Evolutionary conservation across 1,140 invertebrate species (phyloP).

Genomic region (Anastrepha ludens): DNA sequence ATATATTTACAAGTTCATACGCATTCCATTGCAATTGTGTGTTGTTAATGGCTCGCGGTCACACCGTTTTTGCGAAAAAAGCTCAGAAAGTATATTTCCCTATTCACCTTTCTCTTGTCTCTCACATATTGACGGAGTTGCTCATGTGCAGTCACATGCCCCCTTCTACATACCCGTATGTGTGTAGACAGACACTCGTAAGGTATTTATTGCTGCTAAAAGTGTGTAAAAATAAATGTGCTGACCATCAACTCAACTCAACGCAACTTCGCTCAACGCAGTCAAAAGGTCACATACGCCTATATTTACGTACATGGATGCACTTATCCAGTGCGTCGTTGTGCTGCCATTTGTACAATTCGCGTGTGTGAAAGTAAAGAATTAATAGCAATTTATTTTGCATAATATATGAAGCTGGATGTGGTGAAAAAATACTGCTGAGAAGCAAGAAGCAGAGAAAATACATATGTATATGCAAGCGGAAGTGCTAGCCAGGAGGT

Average conservation of each 20-base stretch:
- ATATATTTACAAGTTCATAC: neutral
- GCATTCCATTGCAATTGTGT: neutral
- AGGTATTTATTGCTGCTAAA: constrained; percentile 20
- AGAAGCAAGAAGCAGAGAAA: neutral
- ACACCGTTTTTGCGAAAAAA: neutral
- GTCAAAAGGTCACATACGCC: constrained; percentile 33
- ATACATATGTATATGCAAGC: neutral
- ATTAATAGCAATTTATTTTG: constrained; percentile 51
- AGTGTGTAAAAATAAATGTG: constrained; percentile 39
- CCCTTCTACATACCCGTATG: neutral
- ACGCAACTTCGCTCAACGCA: neutral
- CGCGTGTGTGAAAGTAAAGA: constrained; percentile 4
- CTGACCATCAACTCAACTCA: constrained; percentile 40
- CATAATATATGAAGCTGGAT: constrained; percentile 42
- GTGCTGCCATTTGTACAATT: neutral
- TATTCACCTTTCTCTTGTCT: neutral
- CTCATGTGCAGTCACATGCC: neutral
- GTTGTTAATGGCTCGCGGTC: constrained; percentile 41
- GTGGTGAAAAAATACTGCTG: neutral
- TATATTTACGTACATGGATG: neutral
- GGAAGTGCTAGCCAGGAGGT: no score
- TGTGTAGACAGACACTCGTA: neutral
- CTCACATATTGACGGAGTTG: neutral
- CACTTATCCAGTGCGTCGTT: neutral
- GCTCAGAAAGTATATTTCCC: neutral